Percentiles rank a stretch among this genome's conserved stretches.
Evolutionary conservation across 2,113 vertebrate genomes (phyloP).

Genomic region (Coregonus clupeaformis): DNA sequence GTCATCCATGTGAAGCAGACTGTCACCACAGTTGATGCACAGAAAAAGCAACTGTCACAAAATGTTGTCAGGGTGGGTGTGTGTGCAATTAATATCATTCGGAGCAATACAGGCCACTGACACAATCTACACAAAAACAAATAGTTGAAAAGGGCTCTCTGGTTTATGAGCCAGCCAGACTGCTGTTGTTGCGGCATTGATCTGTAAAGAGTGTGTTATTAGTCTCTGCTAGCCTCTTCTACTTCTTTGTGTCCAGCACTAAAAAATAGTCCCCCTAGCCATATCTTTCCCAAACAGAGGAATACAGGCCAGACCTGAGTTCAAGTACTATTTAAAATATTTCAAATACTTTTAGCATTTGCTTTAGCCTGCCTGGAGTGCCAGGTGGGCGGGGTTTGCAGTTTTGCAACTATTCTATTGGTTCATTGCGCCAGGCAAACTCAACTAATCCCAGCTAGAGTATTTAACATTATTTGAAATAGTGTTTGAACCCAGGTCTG

Average conservation of each 20-base stretch:
- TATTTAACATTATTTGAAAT: too few species aligned
- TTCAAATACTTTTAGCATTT: too few species aligned
- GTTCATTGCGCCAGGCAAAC: too few species aligned
- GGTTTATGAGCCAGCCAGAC: neutral
- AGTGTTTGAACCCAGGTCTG: too few species aligned
- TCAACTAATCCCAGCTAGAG: too few species aligned
- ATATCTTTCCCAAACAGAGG: neutral
- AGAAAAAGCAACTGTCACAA: neutral
- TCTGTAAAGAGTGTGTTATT: conserved; percentile 6
- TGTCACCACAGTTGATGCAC: neutral
- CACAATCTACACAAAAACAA: neutral
- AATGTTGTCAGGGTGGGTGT: neutral
- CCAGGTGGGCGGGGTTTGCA: too few species aligned
- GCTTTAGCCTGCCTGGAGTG: too few species aligned
- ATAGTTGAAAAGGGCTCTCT: neutral
- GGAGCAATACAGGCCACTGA: neutral
- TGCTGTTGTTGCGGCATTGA: conserved; percentile 12
- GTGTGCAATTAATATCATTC: neutral
- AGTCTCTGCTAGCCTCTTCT: conserved; percentile 13
- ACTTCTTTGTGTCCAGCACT: conserved; percentile 1
- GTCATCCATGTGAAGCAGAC: neutral
- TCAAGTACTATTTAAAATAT: neutral
- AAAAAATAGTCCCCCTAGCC: neutral
- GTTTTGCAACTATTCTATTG: too few species aligned
- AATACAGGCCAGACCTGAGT: neutral